A percentile compares a stretch with the other conserved stretches of the same genome.
These are phyloP conservation scores for Caenorhabditis drosophilae DNA, from an alignment of 2,888 invertebrate species.

Conservation along the genomic window DNA sequence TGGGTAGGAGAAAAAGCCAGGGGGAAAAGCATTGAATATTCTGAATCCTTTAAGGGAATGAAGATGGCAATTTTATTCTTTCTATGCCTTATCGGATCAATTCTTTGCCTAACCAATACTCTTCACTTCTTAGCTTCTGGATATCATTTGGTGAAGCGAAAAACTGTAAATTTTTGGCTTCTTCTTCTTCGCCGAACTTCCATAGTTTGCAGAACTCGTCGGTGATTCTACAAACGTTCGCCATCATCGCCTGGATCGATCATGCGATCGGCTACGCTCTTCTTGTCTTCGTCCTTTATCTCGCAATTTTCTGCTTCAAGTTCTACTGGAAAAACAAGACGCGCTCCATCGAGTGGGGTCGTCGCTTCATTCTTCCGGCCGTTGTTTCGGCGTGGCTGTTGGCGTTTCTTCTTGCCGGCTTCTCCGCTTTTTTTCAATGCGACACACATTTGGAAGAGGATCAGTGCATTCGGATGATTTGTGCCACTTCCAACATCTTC, in stretches of 20 bases:
- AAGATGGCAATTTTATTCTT: constrained; percentile 34
- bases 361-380: constrained; percentile 21
- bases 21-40: not conserved
- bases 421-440: constrained; percentile 33
- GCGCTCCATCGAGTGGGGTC: constrained; percentile 22
- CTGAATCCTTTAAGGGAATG: constrained; percentile 24
- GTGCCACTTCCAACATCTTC: constrained; percentile 29
- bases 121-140: constrained; percentile 34
- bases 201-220: constrained; percentile 16
- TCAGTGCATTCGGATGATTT: constrained; percentile 26
- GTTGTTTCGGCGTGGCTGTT: constrained; percentile 22
- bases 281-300: constrained; percentile 30
- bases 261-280: constrained; percentile 27
- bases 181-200: not conserved
- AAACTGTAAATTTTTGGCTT: constrained; percentile 9
- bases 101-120: constrained; percentile 24
- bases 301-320: constrained; percentile 35
- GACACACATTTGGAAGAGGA: constrained; percentile 26
- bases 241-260: constrained; percentile 32
- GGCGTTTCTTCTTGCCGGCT: constrained; percentile 20
- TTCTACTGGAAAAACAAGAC: constrained; percentile 38
- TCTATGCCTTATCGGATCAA: constrained; percentile 27
- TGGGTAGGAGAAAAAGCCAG: constrained; percentile 13
- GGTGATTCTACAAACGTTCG: constrained; percentile 27
- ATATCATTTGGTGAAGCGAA: constrained; percentile 30